Evolutionary conservation across 2,888 invertebrate species (phyloP), one percentile per base, ranked within the genome.

Genomic region (Mythimna impura): DNA sequence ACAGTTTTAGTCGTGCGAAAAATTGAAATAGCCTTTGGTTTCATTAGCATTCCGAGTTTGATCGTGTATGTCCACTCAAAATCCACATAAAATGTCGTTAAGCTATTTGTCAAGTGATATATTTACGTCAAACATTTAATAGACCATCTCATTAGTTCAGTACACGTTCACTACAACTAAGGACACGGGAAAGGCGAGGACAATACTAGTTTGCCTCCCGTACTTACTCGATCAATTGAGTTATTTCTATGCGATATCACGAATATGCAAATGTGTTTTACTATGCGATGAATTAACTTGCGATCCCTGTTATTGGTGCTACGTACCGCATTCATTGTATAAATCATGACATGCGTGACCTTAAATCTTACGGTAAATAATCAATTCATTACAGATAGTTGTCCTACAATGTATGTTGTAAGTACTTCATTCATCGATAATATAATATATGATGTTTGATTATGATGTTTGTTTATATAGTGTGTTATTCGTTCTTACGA

Each of bases 91-190:
- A 72, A 83, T 78, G 63, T 75, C 72, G 63, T 67, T 62, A 71
- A 76, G 71, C 84, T 81, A 83, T 87, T 89, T 80, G 82, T 85
- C 87, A 76, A 85, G 85, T 85, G 85, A 91, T 93, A 91, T 91
- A 94, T 94, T 92, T 93, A 94, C 94, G 93, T 94, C 94, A 93
- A 89, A 76, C 90, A 85, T 89, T 92, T 93, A 93, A 91, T 91
- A 91, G 89, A 84, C 89, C 88, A 94, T 95, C 93, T 91, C 91
- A 95, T 95, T 95, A 95, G 91, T 95, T 93, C 95, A 86, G 78
- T 86, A 82, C 95, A 95, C 95, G 95, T 95, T 86, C 88, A 84
- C 79, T 89, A 93, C 93, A 91, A 90, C 91, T 92, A 93, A 93
- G 93, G 94, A 92, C 93, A 90, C 91, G 89, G 89, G 89, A 91